Percentiles rank a stretch among this genome's conserved stretches.
Conservation (phyloP, 2,888 invertebrate genomes). For the Volucella bombylans region DNA sequence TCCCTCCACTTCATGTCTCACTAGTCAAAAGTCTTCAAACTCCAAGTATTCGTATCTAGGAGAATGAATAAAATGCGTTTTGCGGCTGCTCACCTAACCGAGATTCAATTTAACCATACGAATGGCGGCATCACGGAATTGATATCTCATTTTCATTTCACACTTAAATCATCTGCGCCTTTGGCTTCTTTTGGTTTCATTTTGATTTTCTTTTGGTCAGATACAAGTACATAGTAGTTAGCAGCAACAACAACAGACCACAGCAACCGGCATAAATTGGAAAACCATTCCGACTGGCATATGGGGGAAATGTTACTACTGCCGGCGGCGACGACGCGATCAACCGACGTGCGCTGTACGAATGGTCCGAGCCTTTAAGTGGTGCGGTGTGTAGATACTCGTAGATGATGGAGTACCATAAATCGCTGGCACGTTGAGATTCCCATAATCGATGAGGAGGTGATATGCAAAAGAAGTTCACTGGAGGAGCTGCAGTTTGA, state of each 20-base stretch:
- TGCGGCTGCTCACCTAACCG: constrained; percentile 49
- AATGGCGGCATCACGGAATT: constrained; percentile 61
- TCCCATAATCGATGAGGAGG: constrained; percentile 72
- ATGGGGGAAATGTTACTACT: constrained; percentile 35
- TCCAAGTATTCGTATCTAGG: too few species aligned
- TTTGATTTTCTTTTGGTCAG: constrained; percentile 22
- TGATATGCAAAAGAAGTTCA: constrained; percentile 71
- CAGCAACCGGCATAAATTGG: constrained; percentile 71
- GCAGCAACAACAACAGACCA: constrained; percentile 6
- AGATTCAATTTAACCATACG: constrained; percentile 59
- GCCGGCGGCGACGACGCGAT: constrained; percentile 25
- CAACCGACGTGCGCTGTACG: neutral
- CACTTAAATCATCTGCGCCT: constrained; percentile 73
- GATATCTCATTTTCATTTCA: constrained; percentile 74
- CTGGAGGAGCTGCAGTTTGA: constrained; percentile 14
- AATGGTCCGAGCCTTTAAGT: constrained; percentile 33
- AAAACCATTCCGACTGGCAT: constrained; percentile 60
- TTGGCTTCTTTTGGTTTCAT: constrained; percentile 41
- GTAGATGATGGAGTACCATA: constrained; percentile 64
- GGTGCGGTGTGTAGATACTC: constrained; percentile 33
- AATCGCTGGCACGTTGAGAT: constrained; percentile 68
- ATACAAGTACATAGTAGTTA: constrained; percentile 2
- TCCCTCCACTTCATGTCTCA: constrained; percentile 23
- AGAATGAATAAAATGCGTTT: constrained; percentile 36
- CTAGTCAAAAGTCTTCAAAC: neutral